These are phyloP conservation scores for Bilobella aurantiaca DNA, from an alignment of 1,140 invertebrate genomes.

Conservation along the genomic window DNA sequence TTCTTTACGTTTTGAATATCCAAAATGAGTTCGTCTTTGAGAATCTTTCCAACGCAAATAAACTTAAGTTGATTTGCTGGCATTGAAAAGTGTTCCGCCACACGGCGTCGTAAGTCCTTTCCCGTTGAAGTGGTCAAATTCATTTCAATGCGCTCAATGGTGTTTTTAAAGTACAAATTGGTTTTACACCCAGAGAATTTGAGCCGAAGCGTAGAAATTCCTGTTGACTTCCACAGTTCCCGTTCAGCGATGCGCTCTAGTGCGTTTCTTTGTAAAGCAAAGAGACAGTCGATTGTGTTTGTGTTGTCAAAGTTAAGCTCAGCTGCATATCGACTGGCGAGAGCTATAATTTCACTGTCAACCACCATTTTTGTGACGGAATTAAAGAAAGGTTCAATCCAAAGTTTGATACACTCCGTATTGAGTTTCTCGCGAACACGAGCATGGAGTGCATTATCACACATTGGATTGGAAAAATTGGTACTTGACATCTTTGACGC, in stretches of 20 bases:
- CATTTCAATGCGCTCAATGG: conserved; percentile 43
- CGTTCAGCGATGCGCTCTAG: conserved; percentile 54
- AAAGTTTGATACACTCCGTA: conserved; percentile 55
- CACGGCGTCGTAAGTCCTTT: conserved; percentile 45
- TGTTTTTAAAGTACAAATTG: conserved; percentile 29
- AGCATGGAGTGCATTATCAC: conserved; percentile 29
- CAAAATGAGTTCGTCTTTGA: conserved; percentile 46
- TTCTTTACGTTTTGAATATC: conserved; percentile 52
- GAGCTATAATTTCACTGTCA: conserved; percentile 42
- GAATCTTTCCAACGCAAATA: conserved; percentile 53
- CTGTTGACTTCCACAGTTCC: conserved; percentile 51
- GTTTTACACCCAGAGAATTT: conserved; percentile 46
- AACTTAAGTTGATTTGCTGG: conserved; percentile 51
- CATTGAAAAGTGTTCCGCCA: conserved; percentile 45
- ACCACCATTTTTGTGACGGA: conserved; percentile 40
- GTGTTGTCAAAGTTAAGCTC: conserved; percentile 46
- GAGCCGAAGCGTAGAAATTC: conserved; percentile 52
- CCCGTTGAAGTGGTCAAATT: conserved; percentile 43
- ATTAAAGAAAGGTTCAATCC: conserved; percentile 56
- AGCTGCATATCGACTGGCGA: conserved; percentile 47
- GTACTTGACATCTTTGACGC: no score
- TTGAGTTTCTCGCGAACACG: conserved; percentile 52
- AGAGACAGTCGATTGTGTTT: conserved; percentile 46
- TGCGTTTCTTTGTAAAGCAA: conserved; percentile 54
- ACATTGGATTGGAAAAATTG: conserved; percentile 3